phyloP scores from a whole-genome alignment of 1,140 invertebrate species.

The Oscheius sp. region DNA sequence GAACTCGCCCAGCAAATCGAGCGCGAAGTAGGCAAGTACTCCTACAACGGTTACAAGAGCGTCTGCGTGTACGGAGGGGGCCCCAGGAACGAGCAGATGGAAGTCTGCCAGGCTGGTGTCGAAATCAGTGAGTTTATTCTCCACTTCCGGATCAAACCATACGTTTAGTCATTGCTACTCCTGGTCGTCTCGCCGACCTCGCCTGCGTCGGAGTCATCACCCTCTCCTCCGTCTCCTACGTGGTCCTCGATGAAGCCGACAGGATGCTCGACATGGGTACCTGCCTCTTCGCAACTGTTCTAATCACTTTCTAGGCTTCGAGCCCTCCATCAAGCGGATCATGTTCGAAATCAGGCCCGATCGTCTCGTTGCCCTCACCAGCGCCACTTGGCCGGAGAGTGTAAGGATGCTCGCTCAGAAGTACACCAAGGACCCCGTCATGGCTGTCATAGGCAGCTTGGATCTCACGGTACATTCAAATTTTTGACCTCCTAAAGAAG shows the following conservation, averaged over 20 bases:
- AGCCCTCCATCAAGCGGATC: slow-evolving; percentile 79
- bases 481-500: background rate
- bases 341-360: slow-evolving; percentile 69
- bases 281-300: no score
- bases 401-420: slow-evolving; percentile 75
- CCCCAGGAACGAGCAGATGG: slow-evolving; percentile 79
- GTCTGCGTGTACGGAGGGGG: slow-evolving; percentile 93
- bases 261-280: slow-evolving; percentile 82
- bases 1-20: slow-evolving; percentile 93
- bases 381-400: slow-evolving; percentile 66
- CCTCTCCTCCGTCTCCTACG: slow-evolving; percentile 73
- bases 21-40: slow-evolving; percentile 84
- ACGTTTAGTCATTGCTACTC: slow-evolving; percentile 69
- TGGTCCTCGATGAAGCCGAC: slow-evolving; percentile 79
- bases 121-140: slow-evolving; percentile 82
- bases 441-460: slow-evolving; percentile 87
- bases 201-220: slow-evolving; percentile 82
- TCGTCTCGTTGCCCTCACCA: slow-evolving; percentile 40
- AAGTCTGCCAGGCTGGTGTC: slow-evolving; percentile 78
- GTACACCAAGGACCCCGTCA: slow-evolving; percentile 82
- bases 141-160: background rate
- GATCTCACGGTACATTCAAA: slow-evolving; percentile 66
- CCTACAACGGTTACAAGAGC: slow-evolving; percentile 67
- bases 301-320: no score
- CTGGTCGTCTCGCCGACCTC: slow-evolving; percentile 90